Evolutionary conservation across 2,888 invertebrate species (phyloP).

Genomic region (Pyrrhia umbra): DNA sequence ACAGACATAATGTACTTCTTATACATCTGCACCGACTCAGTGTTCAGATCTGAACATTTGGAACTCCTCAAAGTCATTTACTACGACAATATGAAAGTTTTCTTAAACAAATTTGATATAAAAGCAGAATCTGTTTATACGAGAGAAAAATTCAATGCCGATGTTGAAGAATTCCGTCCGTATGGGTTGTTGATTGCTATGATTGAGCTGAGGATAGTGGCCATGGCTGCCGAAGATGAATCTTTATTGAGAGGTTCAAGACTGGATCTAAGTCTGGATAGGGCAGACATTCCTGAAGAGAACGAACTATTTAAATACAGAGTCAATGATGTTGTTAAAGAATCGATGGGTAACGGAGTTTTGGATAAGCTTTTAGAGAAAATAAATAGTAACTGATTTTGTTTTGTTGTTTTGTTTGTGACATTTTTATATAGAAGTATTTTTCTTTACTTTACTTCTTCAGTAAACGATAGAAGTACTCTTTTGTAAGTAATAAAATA

Average conservation of each 20-base stretch:
- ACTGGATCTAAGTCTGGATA: constrained; percentile 56
- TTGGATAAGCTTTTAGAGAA: constrained; percentile 70
- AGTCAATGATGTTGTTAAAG: constrained; percentile 80
- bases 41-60: constrained; percentile 77
- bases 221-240: constrained; percentile 70
- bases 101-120: constrained; percentile 71
- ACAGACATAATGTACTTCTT: constrained; percentile 81
- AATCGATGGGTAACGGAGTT: constrained; percentile 74
- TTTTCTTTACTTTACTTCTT: no score
- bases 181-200: constrained; percentile 80
- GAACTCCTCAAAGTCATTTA: constrained; percentile 72
- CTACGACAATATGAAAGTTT: constrained; percentile 73
- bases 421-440: background rate
- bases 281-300: constrained; percentile 58
- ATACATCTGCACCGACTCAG: constrained; percentile 78
- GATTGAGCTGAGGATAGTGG: constrained; percentile 77
- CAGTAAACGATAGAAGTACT: no score
- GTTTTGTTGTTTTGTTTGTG: background rate
- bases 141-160: constrained; percentile 71
- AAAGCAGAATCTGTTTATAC: constrained; percentile 73
- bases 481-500: no score
- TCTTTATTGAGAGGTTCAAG: constrained; percentile 61
- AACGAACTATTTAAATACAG: constrained; percentile 68
- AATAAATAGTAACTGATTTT: constrained; percentile 46
- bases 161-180: constrained; percentile 72